These are phyloP conservation scores for Chaetorhynchus papuensis DNA, from an alignment of 2,113 vertebrate species.

Conservation along the genomic window DNA sequence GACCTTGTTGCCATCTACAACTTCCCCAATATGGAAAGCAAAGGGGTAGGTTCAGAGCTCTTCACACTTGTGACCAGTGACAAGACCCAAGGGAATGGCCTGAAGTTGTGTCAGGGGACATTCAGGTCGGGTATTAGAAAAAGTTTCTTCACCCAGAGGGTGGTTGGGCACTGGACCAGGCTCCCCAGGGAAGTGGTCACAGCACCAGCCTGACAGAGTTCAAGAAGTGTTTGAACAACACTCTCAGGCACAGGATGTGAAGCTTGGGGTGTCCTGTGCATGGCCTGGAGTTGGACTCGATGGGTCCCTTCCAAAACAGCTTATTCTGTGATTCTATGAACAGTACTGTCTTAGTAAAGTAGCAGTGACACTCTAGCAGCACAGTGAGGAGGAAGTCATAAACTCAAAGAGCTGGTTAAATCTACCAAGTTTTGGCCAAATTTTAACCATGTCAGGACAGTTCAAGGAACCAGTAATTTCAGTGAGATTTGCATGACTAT, in stretches of 20 bases:
- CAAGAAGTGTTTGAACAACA: fast-evolving
- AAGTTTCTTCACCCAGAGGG: background rate
- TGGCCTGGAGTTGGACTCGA: background rate
- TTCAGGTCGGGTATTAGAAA: fast-evolving
- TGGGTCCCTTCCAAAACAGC: background rate
- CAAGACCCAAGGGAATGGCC: too few relatives aligned
- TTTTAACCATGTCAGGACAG: background rate
- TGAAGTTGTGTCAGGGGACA: background rate
- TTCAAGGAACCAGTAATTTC: background rate
- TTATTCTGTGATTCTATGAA: background rate
- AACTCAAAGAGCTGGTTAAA: background rate
- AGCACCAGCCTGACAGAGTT: background rate
- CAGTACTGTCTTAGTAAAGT: background rate
- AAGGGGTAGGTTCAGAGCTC: background rate
- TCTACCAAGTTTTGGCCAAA: background rate
- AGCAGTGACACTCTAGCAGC: background rate
- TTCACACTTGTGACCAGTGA: background rate
- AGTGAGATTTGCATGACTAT: background rate
- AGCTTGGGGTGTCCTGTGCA: too few relatives aligned
- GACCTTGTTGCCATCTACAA: too few relatives aligned
- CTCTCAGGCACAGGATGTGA: background rate
- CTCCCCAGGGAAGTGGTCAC: too few relatives aligned
- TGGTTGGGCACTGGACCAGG: fast-evolving
- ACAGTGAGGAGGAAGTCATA: background rate
- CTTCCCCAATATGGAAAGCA: background rate